Base-by-base conservation (phyloP, 2,113 vertebrate genomes). In the Oophaga pumilio region DNA sequence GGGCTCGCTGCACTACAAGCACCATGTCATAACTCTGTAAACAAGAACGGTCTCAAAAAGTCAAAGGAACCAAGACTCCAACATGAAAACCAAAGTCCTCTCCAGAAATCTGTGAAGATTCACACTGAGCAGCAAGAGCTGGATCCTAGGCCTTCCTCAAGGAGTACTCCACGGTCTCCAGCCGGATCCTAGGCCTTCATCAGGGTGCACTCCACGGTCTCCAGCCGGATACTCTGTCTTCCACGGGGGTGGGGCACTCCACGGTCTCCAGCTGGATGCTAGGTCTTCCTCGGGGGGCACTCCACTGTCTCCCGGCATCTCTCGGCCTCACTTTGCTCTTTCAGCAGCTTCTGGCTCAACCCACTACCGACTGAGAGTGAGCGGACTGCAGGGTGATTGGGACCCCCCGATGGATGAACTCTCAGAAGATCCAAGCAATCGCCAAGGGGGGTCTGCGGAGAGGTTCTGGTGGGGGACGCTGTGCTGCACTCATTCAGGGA, bases 41-140 rank as follows among this genome's bases (percentile, higher is more conserved):
- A 73, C 28, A 1, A 11, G 69, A 73, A 49, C 8, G 18, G 69
- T 13, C 28, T 28, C 15, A 8, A 68, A 64, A 12, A 13, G n/a
- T 76, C 22, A n/a, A 17, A 17, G 74, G 74, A 14, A 52, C 74
- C 53, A 53, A 66, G 53, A 53, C 0, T 77, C 10, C 50, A 43
- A 26, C 64, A 71, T 20, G 28, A 53, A 76, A 57, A 64, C n/a
- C 56, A 0, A 78, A 77, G n/a, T 26, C 76, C 50, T 4, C 10
- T n/a, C 89, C 91, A 90, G 92, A 93, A 91, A 93, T 92, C 93
- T 92, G 91, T 93, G 91, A 91, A 93, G 90, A 92, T 90, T 91
- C 92, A 60, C 92, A 90, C 89, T 86, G 26, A 82, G 92, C 90
- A 43, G 33, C 33, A 5, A 90, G 91, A 43, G 33, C 3, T 5